Evolutionary conservation across 1,140 invertebrate species (phyloP), one percentile per base, ranked within the genome.

Genomic region (Habropoda laboriosa): DNA sequence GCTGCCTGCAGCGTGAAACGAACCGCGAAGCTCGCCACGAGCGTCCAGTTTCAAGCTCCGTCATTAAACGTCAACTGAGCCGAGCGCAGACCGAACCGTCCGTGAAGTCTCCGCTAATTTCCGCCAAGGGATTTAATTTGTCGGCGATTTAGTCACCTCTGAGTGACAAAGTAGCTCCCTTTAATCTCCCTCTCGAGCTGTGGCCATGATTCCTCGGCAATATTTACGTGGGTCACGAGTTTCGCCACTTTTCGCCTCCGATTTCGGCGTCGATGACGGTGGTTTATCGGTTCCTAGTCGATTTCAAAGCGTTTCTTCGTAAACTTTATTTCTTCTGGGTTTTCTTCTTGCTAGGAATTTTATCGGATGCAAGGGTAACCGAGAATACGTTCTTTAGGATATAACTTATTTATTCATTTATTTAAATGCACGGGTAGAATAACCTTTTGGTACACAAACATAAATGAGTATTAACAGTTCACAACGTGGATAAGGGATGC

Each of bases 11-110:
- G 21, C 47, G 24, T 8, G 24, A 67, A 76, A 67, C 73, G 61
- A 76, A 64, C 73, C 73, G 61, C 73, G 35, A 42, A 40, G 61
- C 64, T 47, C 18, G 32, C 38, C 61, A 18, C 32, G 42, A 27
- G 58, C 32, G 30, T 55, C 51, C 61, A 38, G n/a, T 30, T 75
- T 35, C 47, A n/a, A 75, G 57, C 60, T 30, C 45, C 38, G 3
- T 32, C 47, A 38, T 76, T 76, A 76, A 76, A 76, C 27, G 73
- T 57, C n/a, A 72, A 38, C 73, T n/a, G 24, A 73, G 10, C 10
- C 38, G n/a, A n/a, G 30, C 21, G 13, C 16, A 0, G 0, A 13
- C 24, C 7, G n/a, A 38, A 47, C 58, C 13, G 27, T 8, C 42
- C 58, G 30, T 61, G 13, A 51, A 51, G 24, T 51, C 35, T 6